Base-by-base conservation (phyloP, 2,888 invertebrate species). In the Leptopterna dolabrata region DNA sequence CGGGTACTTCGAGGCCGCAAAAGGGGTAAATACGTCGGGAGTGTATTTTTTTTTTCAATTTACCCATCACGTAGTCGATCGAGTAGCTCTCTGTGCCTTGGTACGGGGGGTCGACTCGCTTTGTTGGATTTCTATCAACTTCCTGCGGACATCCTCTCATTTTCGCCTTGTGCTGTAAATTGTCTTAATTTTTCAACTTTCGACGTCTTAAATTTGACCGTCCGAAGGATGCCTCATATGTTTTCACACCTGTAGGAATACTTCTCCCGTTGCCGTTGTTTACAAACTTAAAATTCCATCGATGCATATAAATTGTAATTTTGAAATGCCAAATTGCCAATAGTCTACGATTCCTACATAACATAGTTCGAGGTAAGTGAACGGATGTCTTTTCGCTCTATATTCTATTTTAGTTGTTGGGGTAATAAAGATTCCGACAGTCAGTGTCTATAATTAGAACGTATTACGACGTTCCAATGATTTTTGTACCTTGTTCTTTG, bases 321-420 rank as follows among this genome's bases (percentile, higher is more conserved):
- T 45, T 14, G 24, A 78, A 24, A 78, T 78, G 78, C 27, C 78
- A 78, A 45, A 78, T 78, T 78, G 78, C 41, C 78, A 78, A 78
- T 78, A 78, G 78, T 45, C 78, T 9, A 24, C 24, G 47, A 78
- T 45, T 45, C 16, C n/a, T 41, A 45, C 45, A 73, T 41, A n/a
- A 41, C 73, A n/a, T 73, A 41, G 73, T 73, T 9, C 30, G 36
- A 36, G 73, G 73, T 36, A 36, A 36, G 36, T 30, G 41, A 36
- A 29, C 14, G 16, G 36, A 7, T 30, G 16, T 73, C 73, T 3
- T 2, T 29, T 2, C 4, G 73, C 16, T 76, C 73, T 36, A 19
- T n/a, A 29, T 41, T 36, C 30, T 41, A 36, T 41, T 41, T 36
- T 73, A 30, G 16, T 73, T 73, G 16, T 16, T 16, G 30, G 36